phyloP scores from a whole-genome alignment of 2,113 vertebrate genomes.

The Pholis gunnellus region DNA sequence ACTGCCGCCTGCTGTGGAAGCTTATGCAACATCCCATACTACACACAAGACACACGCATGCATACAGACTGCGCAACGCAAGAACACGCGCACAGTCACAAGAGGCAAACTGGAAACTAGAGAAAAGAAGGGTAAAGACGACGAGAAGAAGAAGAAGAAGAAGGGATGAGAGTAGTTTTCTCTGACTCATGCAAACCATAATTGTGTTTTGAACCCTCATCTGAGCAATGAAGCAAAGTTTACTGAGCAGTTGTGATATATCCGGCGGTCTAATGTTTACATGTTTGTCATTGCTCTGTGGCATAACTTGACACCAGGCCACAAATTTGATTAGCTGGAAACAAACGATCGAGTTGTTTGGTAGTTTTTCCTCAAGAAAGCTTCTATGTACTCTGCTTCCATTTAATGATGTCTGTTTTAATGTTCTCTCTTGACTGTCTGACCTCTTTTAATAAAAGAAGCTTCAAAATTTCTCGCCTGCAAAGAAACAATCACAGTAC shows the following conservation, averaged over 20 bases:
- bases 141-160: not conserved
- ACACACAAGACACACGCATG: not conserved
- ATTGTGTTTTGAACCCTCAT: constrained; percentile 16
- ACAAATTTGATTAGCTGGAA: constrained; percentile 29
- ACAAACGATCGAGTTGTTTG: constrained; percentile 18
- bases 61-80: not conserved
- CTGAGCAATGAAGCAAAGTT: constrained; percentile 7
- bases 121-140: not conserved
- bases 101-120: not conserved
- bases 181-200: constrained; percentile 2
- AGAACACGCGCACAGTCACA: not conserved
- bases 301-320: constrained; percentile 7
- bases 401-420: constrained; percentile 1
- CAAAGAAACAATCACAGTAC: not conserved
- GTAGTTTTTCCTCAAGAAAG: constrained; percentile 13
- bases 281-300: constrained; percentile 29
- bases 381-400: not conserved
- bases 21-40: constrained; percentile 42
- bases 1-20: constrained; percentile 54
- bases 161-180: not conserved
- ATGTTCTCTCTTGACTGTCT: not conserved
- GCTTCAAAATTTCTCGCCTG: not conserved
- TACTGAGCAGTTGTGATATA: constrained; percentile 17
- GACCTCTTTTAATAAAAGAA: not conserved
- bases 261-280: constrained; percentile 11